These are phyloP conservation scores for Lapara coniferarum DNA, from an alignment of 2,888 invertebrate genomes.

Conservation along the genomic window DNA sequence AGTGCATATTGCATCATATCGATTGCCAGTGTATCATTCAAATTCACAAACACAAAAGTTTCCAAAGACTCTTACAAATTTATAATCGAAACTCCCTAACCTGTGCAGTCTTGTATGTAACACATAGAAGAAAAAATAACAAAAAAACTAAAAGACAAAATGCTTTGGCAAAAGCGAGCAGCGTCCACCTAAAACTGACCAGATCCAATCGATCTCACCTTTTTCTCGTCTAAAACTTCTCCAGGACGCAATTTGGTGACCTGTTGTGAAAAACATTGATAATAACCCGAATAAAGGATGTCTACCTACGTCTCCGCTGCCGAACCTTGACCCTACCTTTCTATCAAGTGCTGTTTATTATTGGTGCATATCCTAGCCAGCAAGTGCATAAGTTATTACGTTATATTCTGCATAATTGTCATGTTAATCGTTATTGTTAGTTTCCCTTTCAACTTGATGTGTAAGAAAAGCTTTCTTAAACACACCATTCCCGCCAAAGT, in stretches of 20 bases:
- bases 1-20: background rate
- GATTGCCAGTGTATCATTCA: conserved; percentile 1
- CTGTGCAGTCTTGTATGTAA: conserved; percentile 40
- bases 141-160: conserved; percentile 66
- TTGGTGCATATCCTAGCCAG: conserved; percentile 71
- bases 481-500: conserved; percentile 59
- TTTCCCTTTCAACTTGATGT: conserved; percentile 60
- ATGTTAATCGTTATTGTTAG: conserved; percentile 75
- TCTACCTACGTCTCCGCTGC: conserved; percentile 76
- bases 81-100: background rate
- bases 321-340: conserved; percentile 70
- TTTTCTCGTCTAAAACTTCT: conserved; percentile 96
- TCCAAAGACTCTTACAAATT: background rate
- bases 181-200: conserved; percentile 79
- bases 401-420: conserved; percentile 66
- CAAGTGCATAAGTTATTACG: conserved; percentile 76
- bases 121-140: conserved; percentile 49
- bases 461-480: conserved; percentile 59
- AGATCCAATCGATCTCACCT: conserved; percentile 89
- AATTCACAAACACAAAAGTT: background rate
- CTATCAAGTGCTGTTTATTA: conserved; percentile 42
- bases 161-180: conserved; percentile 82
- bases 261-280: conserved; percentile 83
- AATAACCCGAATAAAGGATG: conserved; percentile 61
- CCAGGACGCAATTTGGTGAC: conserved; percentile 96